These are phyloP conservation scores for Eriocheir sinensis DNA, from an alignment of 1,140 invertebrate species.

Conservation along the genomic window DNA sequence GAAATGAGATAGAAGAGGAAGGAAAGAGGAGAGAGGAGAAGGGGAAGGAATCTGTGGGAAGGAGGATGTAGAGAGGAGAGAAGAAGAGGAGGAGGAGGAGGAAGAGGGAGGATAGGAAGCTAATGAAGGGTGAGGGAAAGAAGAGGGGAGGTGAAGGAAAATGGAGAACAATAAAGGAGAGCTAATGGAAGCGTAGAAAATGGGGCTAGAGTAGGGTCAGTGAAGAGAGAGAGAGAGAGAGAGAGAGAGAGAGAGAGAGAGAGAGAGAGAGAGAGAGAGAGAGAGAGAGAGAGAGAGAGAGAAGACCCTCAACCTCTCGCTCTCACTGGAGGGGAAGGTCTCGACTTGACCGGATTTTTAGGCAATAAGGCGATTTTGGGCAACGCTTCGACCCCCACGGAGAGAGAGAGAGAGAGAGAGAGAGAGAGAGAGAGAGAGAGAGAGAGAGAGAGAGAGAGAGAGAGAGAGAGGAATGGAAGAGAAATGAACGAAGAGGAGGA, in stretches of 20 bases:
- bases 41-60: not conserved
- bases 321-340: not conserved
- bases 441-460: constrained; percentile 34
- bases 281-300: constrained; percentile 31
- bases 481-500: too few relatives aligned
- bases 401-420: not conserved
- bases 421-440: constrained; percentile 23
- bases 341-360: constrained; percentile 1
- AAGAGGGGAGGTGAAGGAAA: not conserved
- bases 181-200: constrained; percentile 9
- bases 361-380: not conserved
- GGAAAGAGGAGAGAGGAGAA: not conserved
- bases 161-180: not conserved
- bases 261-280: not conserved
- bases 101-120: not conserved
- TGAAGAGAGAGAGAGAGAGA: constrained; percentile 30
- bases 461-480: not conserved
- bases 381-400: not conserved
- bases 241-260: not conserved
- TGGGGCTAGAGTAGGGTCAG: not conserved
- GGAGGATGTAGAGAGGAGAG: not conserved
- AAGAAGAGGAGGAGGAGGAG: too few relatives aligned
- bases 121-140: constrained; percentile 5
- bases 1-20: not conserved
- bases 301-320: not conserved